Conservation (phyloP, 2,113 vertebrate species). For the Podarcis muralis region DNA sequence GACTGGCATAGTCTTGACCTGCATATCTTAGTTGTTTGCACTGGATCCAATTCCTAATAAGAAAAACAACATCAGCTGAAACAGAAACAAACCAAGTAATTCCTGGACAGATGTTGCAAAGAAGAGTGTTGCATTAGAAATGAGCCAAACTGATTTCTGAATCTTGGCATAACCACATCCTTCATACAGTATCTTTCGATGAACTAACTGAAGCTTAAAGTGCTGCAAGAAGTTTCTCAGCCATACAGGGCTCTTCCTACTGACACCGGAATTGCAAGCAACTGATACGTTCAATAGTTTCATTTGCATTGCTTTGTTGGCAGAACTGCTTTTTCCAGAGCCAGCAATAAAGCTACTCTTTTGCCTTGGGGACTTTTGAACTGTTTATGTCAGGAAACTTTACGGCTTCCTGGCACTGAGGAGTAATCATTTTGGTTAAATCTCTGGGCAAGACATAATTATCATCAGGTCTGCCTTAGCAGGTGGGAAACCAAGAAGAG, state of each 20-base stretch:
- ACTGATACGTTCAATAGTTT: not conserved
- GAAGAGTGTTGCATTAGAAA: not conserved
- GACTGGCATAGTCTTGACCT: not conserved
- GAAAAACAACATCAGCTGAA: not conserved
- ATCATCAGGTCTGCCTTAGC: not conserved
- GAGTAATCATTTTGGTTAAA: not conserved
- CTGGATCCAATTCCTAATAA: not conserved
- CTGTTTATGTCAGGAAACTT: not conserved
- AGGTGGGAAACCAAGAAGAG: not conserved
- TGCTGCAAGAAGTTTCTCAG: not conserved
- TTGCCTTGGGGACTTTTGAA: not conserved
- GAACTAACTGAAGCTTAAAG: not conserved
- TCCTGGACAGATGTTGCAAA: not conserved
- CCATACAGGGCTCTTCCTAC: not conserved
- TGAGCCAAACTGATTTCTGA: not conserved
- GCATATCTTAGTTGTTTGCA: too few species aligned
- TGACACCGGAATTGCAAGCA: not conserved
- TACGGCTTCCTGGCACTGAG: not conserved
- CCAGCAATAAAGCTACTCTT: not conserved
- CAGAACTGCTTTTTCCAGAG: not conserved
- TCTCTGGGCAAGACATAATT: not conserved
- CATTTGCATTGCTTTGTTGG: not conserved
- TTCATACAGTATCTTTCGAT: not conserved
- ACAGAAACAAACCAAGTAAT: not conserved
- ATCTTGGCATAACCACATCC: not conserved